phyloP scores from a whole-genome alignment of 2,113 vertebrate species.

The Petrocephalus zakoni region DNA sequence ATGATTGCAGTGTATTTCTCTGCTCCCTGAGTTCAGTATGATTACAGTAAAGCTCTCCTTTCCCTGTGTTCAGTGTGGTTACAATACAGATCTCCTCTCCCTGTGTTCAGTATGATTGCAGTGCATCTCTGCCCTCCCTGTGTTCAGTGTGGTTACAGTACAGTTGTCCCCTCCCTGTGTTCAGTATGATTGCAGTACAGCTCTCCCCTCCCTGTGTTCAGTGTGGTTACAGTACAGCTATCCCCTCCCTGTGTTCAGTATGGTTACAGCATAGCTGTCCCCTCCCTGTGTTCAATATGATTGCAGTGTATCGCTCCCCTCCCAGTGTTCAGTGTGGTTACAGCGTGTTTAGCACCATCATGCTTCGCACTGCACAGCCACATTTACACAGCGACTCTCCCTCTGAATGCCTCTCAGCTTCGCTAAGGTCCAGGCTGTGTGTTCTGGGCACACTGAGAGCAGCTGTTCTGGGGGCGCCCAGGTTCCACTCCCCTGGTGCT shows the following conservation, averaged over 20 bases:
- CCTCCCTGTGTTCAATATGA: background rate
- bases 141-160: background rate
- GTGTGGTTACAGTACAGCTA: background rate
- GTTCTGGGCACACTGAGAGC: background rate
- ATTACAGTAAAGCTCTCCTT: background rate
- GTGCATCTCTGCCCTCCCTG: background rate
- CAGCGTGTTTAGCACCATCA: background rate
- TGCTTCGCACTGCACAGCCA: background rate
- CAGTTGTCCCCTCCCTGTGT: too few relatives aligned
- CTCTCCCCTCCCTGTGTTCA: background rate
- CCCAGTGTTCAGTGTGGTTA: background rate
- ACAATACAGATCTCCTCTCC: background rate
- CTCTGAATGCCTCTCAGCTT: background rate
- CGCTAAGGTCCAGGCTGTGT: background rate
- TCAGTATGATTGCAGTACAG: background rate
- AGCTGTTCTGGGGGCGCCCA: background rate
- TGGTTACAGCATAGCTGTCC: background rate
- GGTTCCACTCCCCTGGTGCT: background rate
- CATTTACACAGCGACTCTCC: background rate
- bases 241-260: background rate
- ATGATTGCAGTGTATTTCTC: background rate
- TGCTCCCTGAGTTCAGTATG: background rate
- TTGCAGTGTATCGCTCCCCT: background rate
- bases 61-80: background rate
- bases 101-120: background rate